Conservation (phyloP, 2,113 vertebrate species). For the Phocoena phocoena region DNA sequence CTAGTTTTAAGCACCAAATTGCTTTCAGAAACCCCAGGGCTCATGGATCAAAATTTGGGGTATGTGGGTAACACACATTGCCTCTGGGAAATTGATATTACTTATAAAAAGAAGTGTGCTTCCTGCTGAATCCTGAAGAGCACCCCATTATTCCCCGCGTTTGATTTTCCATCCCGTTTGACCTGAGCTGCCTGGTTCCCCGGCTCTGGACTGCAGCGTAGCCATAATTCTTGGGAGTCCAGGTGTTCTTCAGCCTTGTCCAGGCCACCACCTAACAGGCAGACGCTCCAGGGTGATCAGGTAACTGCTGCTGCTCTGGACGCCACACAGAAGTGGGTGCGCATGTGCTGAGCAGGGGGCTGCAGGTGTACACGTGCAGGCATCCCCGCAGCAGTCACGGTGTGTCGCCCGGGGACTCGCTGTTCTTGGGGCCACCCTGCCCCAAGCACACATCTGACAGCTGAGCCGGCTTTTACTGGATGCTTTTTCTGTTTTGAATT, state of each 20-base stretch:
- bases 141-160: not conserved
- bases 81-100: not conserved
- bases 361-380: fast-evolving
- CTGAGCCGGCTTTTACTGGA: not conserved
- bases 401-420: fast-evolving
- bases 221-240: not conserved
- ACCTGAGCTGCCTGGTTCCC: not conserved
- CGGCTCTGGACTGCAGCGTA: not conserved
- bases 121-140: not conserved
- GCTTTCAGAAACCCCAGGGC: not conserved
- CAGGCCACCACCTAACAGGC: not conserved
- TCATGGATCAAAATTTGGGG: not conserved
- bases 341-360: fast-evolving
- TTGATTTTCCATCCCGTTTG: not conserved
- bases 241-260: not conserved
- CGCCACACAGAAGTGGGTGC: not conserved
- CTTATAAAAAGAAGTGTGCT: not conserved
- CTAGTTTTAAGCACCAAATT: not conserved
- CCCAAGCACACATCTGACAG: no score
- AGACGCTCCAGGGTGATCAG: not conserved
- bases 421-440: not conserved
- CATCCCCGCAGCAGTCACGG: fast-evolving
- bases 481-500: not conserved
- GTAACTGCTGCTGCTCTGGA: not conserved
- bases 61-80: not conserved